Conservation (phyloP, 2,797 vertebrate genomes). For the Zenarchopterus dispar region DNA sequence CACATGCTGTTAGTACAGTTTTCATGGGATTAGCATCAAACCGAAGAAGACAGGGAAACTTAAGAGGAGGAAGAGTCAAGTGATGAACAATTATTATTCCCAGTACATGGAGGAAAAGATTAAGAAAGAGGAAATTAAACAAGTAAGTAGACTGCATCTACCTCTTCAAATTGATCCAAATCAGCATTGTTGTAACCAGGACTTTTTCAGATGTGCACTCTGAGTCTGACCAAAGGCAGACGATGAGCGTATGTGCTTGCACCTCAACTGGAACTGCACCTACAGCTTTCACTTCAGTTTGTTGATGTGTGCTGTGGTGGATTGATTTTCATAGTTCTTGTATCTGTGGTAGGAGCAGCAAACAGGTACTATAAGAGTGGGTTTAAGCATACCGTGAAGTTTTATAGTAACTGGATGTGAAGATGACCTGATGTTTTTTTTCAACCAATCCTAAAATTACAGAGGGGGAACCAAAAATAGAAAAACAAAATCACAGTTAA, state of each 20-base stretch:
- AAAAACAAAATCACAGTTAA: no score
- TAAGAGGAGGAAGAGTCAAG: background rate
- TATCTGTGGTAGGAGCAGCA: no score
- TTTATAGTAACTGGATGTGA: background rate
- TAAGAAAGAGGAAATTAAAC: background rate
- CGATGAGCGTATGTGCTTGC: background rate
- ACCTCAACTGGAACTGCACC: background rate
- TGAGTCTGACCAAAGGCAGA: background rate
- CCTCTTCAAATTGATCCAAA: background rate
- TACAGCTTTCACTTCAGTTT: no score
- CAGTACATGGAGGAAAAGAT: background rate
- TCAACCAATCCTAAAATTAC: no score
- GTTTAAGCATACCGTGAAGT: no score
- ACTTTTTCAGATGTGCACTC: background rate
- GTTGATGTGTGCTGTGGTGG: no score
- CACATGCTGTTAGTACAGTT: slow-evolving; percentile 36
- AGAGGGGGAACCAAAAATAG: no score
- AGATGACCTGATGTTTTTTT: no score
- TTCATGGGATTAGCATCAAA: slow-evolving; percentile 17
- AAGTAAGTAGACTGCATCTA: background rate
- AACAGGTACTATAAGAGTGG: no score
- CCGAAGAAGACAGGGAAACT: background rate
- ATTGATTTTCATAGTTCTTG: no score
- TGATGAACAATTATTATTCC: background rate
- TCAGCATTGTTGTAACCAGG: background rate